phyloP scores from a whole-genome alignment of 2,113 vertebrate genomes.

The Coreoperca whiteheadi region DNA sequence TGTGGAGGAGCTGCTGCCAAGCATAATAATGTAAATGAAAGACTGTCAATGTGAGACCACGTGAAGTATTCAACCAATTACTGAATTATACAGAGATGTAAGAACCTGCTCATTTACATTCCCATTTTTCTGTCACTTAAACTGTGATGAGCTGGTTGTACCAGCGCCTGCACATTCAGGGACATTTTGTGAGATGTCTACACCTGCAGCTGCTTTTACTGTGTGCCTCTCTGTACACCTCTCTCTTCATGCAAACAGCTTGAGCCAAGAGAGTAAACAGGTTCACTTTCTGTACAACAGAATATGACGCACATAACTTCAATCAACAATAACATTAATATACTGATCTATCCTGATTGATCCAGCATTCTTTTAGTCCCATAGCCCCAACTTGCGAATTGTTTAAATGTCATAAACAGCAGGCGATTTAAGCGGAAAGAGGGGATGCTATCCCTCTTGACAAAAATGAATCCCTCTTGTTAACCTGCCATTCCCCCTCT shows the following conservation, averaged over 20 bases:
- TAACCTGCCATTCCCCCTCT: too few species aligned
- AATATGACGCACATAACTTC: background rate
- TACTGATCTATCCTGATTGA: background rate
- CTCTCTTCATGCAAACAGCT: background rate
- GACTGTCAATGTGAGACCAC: background rate
- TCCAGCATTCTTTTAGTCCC: background rate
- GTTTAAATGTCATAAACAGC: too few species aligned
- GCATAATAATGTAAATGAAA: constrained; percentile 18
- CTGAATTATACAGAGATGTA: constrained; percentile 22
- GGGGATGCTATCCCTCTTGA: too few species aligned
- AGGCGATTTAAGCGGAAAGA: too few species aligned
- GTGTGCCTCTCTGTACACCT: background rate
- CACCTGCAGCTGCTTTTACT: background rate
- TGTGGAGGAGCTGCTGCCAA: background rate
- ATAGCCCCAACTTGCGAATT: background rate
- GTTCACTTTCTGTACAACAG: background rate
- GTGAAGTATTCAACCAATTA: background rate
- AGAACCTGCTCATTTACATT: constrained; percentile 13
- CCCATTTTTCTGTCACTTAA: background rate
- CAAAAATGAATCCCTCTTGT: too few species aligned
- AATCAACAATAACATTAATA: constrained; percentile 1
- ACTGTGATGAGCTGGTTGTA: background rate
- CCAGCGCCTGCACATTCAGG: background rate
- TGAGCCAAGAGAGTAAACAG: background rate
- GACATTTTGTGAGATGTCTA: background rate